Conservation (phyloP, 2,888 invertebrate genomes). For the Anoplius nigerrimus region DNA sequence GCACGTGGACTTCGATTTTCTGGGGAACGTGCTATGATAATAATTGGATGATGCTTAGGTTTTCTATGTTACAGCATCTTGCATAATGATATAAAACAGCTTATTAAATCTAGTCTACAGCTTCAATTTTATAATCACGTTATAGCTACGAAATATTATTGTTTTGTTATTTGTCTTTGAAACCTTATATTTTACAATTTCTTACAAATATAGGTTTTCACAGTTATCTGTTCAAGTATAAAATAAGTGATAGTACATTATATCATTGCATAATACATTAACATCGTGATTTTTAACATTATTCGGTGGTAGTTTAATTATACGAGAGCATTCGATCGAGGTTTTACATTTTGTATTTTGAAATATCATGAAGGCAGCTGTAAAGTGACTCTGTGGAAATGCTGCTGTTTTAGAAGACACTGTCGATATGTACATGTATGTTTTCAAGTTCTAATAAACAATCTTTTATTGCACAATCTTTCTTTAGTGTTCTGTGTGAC, state of each 20-base stretch:
- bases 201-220: too few species aligned
- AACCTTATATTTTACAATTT: too few species aligned
- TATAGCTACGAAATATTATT: too few species aligned
- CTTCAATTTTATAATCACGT: neutral
- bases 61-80: too few species aligned
- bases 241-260: neutral
- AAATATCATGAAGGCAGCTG: neutral
- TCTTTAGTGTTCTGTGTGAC: slow-evolving; percentile 55
- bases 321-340: slow-evolving; percentile 3
- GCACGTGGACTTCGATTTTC: neutral
- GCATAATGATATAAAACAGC: neutral
- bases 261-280: neutral
- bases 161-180: too few species aligned
- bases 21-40: slow-evolving; percentile 11
- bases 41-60: neutral
- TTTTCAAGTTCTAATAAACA: slow-evolving; percentile 66
- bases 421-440: slow-evolving; percentile 67
- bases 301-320: neutral
- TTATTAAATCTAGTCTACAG: slow-evolving; percentile 29
- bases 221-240: too few species aligned
- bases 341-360: slow-evolving; percentile 11
- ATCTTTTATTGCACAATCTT: slow-evolving; percentile 50
- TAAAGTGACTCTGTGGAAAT: slow-evolving; percentile 56
- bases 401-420: slow-evolving; percentile 55
- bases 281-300: neutral